Evolutionary conservation across 2,113 vertebrate genomes (phyloP), one percentile per base, ranked within the genome.

Genomic region (Leptodactylus fuscus): DNA sequence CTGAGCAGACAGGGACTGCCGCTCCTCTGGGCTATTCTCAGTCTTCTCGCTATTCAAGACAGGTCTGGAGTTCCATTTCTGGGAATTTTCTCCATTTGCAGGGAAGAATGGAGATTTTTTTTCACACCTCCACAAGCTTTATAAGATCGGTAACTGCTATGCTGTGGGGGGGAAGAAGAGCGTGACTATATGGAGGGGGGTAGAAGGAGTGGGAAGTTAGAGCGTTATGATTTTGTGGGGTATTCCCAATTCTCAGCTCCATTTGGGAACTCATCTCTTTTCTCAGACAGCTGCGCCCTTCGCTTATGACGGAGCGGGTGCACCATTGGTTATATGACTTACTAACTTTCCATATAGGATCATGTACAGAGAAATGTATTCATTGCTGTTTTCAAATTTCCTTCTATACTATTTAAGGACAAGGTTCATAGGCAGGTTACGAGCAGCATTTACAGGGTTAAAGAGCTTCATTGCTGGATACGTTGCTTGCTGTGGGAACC

Each of bases 11-110:
- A 46, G 69, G 70, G 49, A 75, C 70, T 75, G 51, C 53, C 4
- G 65, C 46, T 82, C 46, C 81, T 82, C 65, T 82, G 65, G 70
- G 70, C 81, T 60, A 55, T 74, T 83, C 81, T 18, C 81, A 44
- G 70, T 46, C 38, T 83, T 46, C 69, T 62, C n/a, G 44, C 82
- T 83, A 74, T 83, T 44, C 70, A 58, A 60, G 46, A 49, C 69
- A 60, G 69, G 32, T 44, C 41, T 11, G 22, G 69, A 24, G 27
- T 83, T 62, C 38, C 10, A 36, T 75, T 75, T 29, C 82, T 29
- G 70, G 38, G 51, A 75, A 53, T 69, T 48, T 41, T 82, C 44
- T 70, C 44, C 0, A 51, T 53, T 48, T 82, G 13, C 22, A 58
- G 29, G 18, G 5, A 48, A 12, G 60, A 46, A 81, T 49, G 2